A percentile compares a stretch with the other conserved stretches of the same genome.
Evolutionary conservation across 2,888 invertebrate species (phyloP).

Genomic region (Cheiracanthium punctorium): DNA sequence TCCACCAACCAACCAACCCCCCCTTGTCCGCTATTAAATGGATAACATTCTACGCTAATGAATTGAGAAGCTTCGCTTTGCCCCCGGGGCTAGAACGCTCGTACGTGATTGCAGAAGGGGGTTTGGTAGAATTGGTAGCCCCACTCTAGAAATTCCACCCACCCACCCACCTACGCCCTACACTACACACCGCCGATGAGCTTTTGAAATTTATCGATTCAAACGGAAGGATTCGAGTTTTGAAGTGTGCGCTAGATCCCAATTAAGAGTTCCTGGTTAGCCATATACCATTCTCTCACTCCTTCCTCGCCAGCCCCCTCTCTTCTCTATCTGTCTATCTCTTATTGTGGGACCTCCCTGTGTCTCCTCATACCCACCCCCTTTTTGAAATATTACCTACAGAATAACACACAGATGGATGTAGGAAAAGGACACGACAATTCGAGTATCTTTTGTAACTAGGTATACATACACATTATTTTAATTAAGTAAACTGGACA

Average conservation of each 20-base stretch:
- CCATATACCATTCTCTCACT: not conserved
- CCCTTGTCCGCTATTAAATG: conserved; percentile 57
- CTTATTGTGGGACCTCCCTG: not conserved
- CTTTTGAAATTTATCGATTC: conserved; percentile 64
- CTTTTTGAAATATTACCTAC: too few species aligned
- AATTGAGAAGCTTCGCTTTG: conserved; percentile 58
- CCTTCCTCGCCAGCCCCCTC: not conserved
- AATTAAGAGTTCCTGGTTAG: conserved; percentile 45
- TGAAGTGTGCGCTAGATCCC: conserved; percentile 42
- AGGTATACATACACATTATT: too few species aligned
- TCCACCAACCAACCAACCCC: not conserved
- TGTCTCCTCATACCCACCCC: too few species aligned
- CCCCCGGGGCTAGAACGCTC: conserved; percentile 40
- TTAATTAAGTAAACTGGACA: too few species aligned
- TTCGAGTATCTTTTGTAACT: too few species aligned
- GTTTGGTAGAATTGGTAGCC: conserved; percentile 43
- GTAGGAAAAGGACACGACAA: too few species aligned
- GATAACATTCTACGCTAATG: conserved; percentile 69
- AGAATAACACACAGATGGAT: too few species aligned
- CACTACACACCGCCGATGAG: conserved; percentile 51
- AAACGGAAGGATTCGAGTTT: conserved; percentile 21
- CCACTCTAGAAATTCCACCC: conserved; percentile 30
- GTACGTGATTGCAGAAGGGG: conserved; percentile 53
- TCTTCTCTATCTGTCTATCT: not conserved
- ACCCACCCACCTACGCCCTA: too few species aligned